Base-by-base conservation (phyloP, 1,140 invertebrate species). In the Berghia stephanieae region DNA sequence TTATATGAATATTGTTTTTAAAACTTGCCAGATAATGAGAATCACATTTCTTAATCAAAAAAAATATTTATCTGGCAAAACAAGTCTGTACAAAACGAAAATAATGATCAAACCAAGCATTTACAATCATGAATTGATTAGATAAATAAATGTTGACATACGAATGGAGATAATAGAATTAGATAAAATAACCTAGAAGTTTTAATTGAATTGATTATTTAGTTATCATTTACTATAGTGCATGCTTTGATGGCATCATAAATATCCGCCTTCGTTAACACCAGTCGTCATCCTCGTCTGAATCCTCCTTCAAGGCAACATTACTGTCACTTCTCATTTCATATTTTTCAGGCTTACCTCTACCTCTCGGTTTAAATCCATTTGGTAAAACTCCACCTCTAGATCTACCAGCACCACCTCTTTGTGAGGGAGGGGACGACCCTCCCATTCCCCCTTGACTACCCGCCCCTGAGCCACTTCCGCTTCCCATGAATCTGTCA, bases 221-320 rank as follows among this genome's bases (percentile, higher is more conserved):
- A n/a, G n/a, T n/a, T n/a, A n/a, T n/a, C n/a, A n/a, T n/a, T n/a
- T n/a, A n/a, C n/a, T n/a, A n/a, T n/a, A n/a, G n/a, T n/a, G n/a
- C n/a, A n/a, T n/a, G n/a, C n/a, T n/a, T n/a, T n/a, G 36, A 67
- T 18, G 42, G 1, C 38, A 63, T 27, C 60, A 63, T 69, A 69
- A 13, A 31, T 69, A 34, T 13, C 21, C 34, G 4, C n/a, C 18
- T 13, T 21, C 10, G 43, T 78, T 60, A 86, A 83, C 85, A 85
- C 85, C 85, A 87, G 73, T 86, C 85, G 21, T 83, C 84, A 34
- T 85, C 83, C 43, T 86, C 85, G 74, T 86, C 84, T 0, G 84
- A 86, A 66, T 87, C 84, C 52, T 84, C 80, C 69, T 83, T 81
- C 31, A 86, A 70, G 46, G 85, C 85, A 75, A 80, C 80, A 75